Base-by-base conservation (phyloP, 2,888 invertebrate genomes). In the Tipula lateralis region DNA sequence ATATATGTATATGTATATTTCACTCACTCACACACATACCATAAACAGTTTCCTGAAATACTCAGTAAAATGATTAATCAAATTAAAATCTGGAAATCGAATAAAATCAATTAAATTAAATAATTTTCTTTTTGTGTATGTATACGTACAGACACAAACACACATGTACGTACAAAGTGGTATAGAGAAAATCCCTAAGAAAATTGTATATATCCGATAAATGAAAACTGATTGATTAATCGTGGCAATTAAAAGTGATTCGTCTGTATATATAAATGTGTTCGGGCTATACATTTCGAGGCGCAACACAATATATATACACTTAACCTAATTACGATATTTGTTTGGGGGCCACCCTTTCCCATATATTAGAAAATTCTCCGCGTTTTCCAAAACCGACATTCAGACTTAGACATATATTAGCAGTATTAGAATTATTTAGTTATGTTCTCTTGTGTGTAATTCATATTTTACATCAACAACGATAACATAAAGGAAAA, bases 201-300 rank as follows among this genome's bases (percentile, higher is more conserved):
- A 66, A 66, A 66, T 66, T 66, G 66, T 50, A 24, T 82, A 16
- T 66, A 4, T 30, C 29, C 82, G 6, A 32, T 82, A 82, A 82
- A 82, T 82, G 82, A 82, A 82, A 82, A 82, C 82, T 82, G 82
- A 82, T 82, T 82, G 82, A 82, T 82, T 82, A 82, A 82, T 82
- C 82, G 82, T 30, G 32, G 30, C 82, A 82, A 82, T 82, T 82
- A 82, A 82, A 82, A 82, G 29, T 82, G 82, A 82, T 82, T 66
- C 66, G 66, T n/a, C 19, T 66, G 24, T 24, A 66, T 66, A 66
- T 66, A 66, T n/a, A n/a, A n/a, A n/a, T n/a, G n/a, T n/a, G n/a
- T n/a, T n/a, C n/a, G n/a, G n/a, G n/a, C n/a, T n/a, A n/a, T n/a
- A n/a, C n/a, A n/a, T n/a, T n/a, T n/a, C n/a, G 66, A 66, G 66